Percentiles rank a stretch among this genome's conserved stretches.
Evolutionary conservation across 2,797 vertebrate species (phyloP).

Genomic region (Eurystomus glaucurus): DNA sequence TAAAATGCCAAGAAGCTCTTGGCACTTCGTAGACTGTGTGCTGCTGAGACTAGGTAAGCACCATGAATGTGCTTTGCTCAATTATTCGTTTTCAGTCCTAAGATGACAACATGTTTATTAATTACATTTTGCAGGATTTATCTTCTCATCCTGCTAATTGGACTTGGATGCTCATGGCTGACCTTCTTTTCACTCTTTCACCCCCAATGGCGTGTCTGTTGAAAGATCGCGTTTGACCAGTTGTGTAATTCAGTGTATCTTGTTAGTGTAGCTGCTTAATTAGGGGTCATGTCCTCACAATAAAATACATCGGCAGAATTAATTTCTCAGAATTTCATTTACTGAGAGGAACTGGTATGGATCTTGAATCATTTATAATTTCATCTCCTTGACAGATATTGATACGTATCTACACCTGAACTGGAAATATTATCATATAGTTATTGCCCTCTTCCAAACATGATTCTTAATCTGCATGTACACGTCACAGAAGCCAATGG

Average conservation of each 20-base stretch:
- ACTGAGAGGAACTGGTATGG: neutral
- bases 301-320: neutral
- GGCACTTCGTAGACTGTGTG: neutral
- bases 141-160: slow-evolving; percentile 42
- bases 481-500: neutral
- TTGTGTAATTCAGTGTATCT: neutral
- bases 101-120: slow-evolving; percentile 15
- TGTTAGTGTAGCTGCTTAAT: slow-evolving; percentile 14
- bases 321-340: neutral
- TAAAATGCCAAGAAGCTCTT: neutral
- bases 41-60: neutral
- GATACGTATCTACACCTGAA: neutral
- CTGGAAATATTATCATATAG: neutral
- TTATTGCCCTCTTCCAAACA: neutral
- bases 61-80: neutral
- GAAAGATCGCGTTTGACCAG: neutral
- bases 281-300: neutral
- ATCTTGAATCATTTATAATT: neutral
- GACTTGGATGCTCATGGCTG: neutral
- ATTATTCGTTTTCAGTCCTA: neutral
- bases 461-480: neutral
- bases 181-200: slow-evolving; percentile 14
- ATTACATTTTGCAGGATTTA: slow-evolving; percentile 35
- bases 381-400: neutral
- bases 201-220: rapidly evolving